phyloP scores from a whole-genome alignment of 2,797 vertebrate genomes.

The Hybognathus amarus region DNA sequence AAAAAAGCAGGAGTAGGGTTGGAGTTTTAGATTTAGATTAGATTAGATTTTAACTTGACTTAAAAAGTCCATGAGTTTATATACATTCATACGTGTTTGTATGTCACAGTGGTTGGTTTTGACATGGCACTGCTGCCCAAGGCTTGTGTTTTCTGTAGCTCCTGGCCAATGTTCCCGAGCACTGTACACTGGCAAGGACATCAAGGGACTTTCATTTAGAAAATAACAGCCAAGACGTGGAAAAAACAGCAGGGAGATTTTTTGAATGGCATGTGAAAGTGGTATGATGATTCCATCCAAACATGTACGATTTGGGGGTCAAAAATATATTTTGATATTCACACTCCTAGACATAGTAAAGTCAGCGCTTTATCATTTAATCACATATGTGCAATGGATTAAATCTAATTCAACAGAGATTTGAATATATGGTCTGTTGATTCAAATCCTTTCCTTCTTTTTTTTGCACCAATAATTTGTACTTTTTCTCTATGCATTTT shows the following conservation, averaged over 20 bases:
- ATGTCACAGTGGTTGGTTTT: constrained; percentile 23
- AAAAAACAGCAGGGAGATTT: background rate
- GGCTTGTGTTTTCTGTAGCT: constrained; percentile 31
- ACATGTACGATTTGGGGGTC: constrained; percentile 10
- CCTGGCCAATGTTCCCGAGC: constrained; percentile 1
- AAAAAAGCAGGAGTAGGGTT: background rate
- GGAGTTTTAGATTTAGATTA: too few relatives aligned
- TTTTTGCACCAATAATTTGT: background rate
- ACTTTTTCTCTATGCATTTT: background rate
- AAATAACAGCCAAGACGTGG: constrained; percentile 29
- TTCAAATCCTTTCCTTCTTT: background rate
- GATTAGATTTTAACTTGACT: background rate
- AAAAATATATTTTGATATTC: constrained; percentile 15
- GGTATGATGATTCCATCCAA: constrained; percentile 31
- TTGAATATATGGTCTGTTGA: background rate
- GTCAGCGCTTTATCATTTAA: background rate
- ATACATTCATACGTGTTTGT: constrained; percentile 5
- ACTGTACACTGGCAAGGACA: constrained; percentile 46
- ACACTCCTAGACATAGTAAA: background rate
- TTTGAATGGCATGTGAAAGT: constrained; percentile 17
- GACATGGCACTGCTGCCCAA: constrained; percentile 18
- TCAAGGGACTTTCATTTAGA: constrained; percentile 44
- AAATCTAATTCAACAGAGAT: background rate
- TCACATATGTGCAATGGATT: background rate
- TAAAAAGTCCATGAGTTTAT: background rate